Evolutionary conservation across 2,888 invertebrate species (phyloP).

Genomic region (Lysandra bellargus): DNA sequence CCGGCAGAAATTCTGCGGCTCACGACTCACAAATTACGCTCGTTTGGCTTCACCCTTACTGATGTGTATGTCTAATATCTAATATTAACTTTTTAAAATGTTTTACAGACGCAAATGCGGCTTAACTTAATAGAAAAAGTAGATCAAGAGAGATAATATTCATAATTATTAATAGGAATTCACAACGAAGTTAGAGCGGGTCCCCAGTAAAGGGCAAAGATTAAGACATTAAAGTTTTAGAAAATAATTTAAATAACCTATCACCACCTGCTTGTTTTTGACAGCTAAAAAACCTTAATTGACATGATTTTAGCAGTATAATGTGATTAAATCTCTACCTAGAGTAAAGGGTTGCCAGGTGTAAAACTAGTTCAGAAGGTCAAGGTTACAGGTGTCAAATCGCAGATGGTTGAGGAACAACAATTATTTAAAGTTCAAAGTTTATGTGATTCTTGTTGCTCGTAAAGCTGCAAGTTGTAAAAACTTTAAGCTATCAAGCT

Average conservation of each 20-base stretch:
- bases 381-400: slow-evolving; percentile 29
- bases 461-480: too few relatives aligned
- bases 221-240: not conserved
- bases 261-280: not conserved
- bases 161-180: too few relatives aligned
- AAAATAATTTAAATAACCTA: not conserved
- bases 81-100: too few relatives aligned
- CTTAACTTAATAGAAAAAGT: too few relatives aligned
- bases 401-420: not conserved
- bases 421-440: not conserved
- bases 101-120: too few relatives aligned
- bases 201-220: not conserved
- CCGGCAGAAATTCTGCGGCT: too few relatives aligned
- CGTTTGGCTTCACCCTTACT: too few relatives aligned
- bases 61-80: too few relatives aligned
- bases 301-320: not conserved
- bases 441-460: not conserved
- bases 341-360: slow-evolving; percentile 31
- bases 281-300: not conserved
- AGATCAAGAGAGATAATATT: too few relatives aligned
- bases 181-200: not conserved
- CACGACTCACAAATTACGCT: too few relatives aligned
- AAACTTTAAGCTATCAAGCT: too few relatives aligned
- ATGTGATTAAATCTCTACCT: slow-evolving; percentile 7
- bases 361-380: slow-evolving; percentile 15